phyloP scores from a whole-genome alignment of 2,113 vertebrate species.

The Zapus hudsonius region DNA sequence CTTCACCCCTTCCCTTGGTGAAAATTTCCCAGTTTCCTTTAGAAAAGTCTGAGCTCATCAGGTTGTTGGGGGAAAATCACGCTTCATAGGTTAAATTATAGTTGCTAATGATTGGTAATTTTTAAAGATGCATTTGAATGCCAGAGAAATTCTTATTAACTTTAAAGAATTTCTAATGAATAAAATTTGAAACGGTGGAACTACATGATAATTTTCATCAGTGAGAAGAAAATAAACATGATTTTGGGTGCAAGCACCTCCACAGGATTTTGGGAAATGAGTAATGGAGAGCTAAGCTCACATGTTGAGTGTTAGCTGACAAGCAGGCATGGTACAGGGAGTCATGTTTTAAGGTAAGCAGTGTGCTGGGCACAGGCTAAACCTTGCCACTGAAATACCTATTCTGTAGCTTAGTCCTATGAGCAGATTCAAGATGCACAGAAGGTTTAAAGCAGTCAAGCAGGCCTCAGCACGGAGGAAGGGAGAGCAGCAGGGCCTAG shows the following conservation, averaged over 20 bases:
- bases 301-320: background rate
- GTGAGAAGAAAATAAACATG: background rate
- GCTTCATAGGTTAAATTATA: background rate
- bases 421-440: background rate
- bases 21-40: background rate
- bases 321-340: background rate
- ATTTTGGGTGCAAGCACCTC: background rate
- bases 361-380: background rate
- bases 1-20: background rate
- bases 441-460: background rate
- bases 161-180: constrained; percentile 35
- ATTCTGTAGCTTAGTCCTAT: background rate
- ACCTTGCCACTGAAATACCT: background rate
- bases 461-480: background rate
- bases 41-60: background rate
- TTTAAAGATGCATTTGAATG: background rate
- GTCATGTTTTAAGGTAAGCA: background rate
- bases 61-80: background rate
- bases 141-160: background rate
- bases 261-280: background rate
- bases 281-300: background rate
- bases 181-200: constrained; percentile 13
- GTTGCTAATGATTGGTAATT: background rate
- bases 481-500: background rate
- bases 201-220: background rate